Evolutionary conservation across 2,113 vertebrate species (phyloP), one percentile per base, ranked within the genome.

Genomic region (Ctenomys sociabilis): DNA sequence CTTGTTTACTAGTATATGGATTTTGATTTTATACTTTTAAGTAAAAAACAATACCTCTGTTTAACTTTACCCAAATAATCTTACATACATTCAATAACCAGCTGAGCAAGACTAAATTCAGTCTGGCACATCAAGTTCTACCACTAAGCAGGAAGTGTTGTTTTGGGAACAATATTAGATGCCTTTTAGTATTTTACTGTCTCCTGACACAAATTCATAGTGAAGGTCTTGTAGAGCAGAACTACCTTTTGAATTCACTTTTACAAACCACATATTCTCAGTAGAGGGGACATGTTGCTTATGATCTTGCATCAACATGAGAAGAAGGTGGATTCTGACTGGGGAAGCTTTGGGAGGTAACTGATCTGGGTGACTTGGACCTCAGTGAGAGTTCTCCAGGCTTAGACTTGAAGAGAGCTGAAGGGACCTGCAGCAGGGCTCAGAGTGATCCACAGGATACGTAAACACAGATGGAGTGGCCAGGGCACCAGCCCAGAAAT

Each of bases 81-180:
- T 98, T 95, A 95, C 97, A 98, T 97, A 97, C 97, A 97, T 98
- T 98, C 97, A 98, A 97, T 98, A 98, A 96, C 86, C 98, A 98
- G 97, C 92, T 97, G 96, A 98, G 96, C 96, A 97, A 98, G 98
- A 99, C 98, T 98, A 92, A 98, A 98, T 98, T 98, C 98, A 98
- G 98, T 99, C 98, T 99, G 99, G 99, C 98, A 99, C 98, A 97
- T 89, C 96, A 98, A 98, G 98, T 98, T 98, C 98, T 98, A 98
- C 98, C 97, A 98, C 98, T 96, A 96, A 96, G 96, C 98, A 98
- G 98, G 96, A 98, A 98, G 96, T 99, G 99, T 99, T 99, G 98
- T 99, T 99, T 99, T 99, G 99, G 99, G 99, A 99, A 98, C 70
- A 96, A 97, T 97, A 97, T 95, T 96, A 98, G 98, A 96, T 98